Evolutionary conservation across 53 echinoderm and acorn worm species (phyloP).

Genomic region (Henricia sp.): DNA sequence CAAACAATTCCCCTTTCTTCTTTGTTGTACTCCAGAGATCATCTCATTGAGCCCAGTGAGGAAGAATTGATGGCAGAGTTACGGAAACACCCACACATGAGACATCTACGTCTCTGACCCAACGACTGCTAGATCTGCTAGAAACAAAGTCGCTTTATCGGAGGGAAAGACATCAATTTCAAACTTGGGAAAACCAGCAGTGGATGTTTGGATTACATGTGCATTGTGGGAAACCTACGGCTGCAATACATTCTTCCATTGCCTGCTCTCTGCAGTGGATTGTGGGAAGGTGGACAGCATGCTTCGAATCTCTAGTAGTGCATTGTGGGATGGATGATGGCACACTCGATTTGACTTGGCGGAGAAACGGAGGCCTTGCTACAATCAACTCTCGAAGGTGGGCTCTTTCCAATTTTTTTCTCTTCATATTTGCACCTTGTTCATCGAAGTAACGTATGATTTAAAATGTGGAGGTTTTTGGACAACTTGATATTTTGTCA

Average conservation of each 20-base stretch:
- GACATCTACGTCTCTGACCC: constrained; percentile 65
- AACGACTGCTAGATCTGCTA: neutral
- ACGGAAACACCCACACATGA: constrained; percentile 81
- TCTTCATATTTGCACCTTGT: neutral
- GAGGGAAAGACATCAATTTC: neutral
- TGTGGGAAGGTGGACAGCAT: constrained; percentile 44
- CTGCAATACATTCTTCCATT: neutral
- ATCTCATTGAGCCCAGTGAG: constrained; percentile 87
- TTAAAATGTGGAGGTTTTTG: no score
- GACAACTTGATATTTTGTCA: no score
- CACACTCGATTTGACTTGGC: neutral
- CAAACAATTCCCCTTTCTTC: no score
- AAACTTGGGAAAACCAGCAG: neutral
- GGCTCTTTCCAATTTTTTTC: constrained; percentile 44
- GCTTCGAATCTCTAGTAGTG: neutral
- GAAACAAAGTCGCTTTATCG: constrained; percentile 14
- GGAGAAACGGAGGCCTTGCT: constrained; percentile 13
- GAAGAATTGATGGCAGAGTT: constrained; percentile 80
- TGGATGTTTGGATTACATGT: neutral
- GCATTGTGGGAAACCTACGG: constrained; percentile 3
- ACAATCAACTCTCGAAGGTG: constrained; percentile 31
- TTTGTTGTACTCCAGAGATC: constrained; percentile 56
- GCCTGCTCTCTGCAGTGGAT: constrained; percentile 22
- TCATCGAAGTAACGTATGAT: no score
- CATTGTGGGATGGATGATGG: constrained; percentile 4